A percentile compares a stretch with the other conserved stretches of the same genome.
Evolutionary conservation across 2,113 vertebrate genomes (phyloP).

Genomic region (Hippocampus comes): DNA sequence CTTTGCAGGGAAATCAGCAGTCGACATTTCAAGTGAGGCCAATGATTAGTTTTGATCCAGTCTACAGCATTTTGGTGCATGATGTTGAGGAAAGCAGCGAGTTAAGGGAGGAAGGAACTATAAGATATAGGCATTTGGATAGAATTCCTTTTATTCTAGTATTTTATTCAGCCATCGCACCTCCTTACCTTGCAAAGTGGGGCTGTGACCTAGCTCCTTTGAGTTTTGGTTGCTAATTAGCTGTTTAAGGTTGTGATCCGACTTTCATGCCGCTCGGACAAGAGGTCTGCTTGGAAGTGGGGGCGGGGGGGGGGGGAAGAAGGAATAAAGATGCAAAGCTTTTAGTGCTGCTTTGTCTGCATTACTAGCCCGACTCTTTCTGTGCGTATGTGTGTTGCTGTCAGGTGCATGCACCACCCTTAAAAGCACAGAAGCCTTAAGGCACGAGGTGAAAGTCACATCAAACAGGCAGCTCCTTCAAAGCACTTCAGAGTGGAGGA

Average conservation of each 20-base stretch:
- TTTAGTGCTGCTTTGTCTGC: neutral
- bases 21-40: neutral
- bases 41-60: neutral
- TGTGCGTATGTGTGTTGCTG: conserved; percentile 9
- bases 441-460: conserved; percentile 47
- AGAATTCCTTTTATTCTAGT: neutral
- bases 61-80: neutral
- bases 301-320: neutral
- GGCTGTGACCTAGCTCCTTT: conserved; percentile 25
- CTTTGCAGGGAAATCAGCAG: conserved; percentile 14
- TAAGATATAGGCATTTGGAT: neutral
- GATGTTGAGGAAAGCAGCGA: conserved; percentile 18
- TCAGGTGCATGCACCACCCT: conserved; percentile 11
- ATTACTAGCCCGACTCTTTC: neutral
- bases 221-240: conserved; percentile 28
- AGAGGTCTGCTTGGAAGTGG: neutral
- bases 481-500: conserved; percentile 41
- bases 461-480: conserved; percentile 55
- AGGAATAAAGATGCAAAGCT: neutral
- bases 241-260: conserved; percentile 21
- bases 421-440: conserved; percentile 31
- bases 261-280: conserved; percentile 1
- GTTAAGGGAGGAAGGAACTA: neutral
- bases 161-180: neutral
- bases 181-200: conserved; percentile 5